These are phyloP conservation scores for Caenorhabditis zanzibari DNA, from an alignment of 2,888 invertebrate species.

Conservation along the genomic window DNA sequence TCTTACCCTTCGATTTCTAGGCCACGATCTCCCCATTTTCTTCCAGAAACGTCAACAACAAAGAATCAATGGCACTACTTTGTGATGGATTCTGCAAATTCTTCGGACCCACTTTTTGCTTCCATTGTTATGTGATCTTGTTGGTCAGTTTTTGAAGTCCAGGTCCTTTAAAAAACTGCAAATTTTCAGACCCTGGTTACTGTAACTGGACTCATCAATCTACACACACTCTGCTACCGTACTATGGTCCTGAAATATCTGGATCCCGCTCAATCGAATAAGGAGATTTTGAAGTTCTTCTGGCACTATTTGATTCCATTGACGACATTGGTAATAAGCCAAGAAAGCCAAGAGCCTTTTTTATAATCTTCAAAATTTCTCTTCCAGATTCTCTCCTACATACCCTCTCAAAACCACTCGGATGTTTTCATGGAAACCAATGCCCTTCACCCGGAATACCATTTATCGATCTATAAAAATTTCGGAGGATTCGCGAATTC, in stretches of 20 bases:
- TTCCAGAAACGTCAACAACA: slow-evolving; percentile 51
- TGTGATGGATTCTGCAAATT: slow-evolving; percentile 48
- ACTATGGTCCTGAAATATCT: slow-evolving; percentile 24
- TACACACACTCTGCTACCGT: slow-evolving; percentile 42
- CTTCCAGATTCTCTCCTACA: slow-evolving; percentile 21
- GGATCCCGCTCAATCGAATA: not conserved
- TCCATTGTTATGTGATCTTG: slow-evolving; percentile 30
- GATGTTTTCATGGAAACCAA: slow-evolving; percentile 38
- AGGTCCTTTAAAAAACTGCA: not conserved
- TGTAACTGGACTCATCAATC: slow-evolving; percentile 31
- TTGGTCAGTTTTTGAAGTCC: slow-evolving; percentile 18
- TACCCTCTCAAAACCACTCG: slow-evolving; percentile 16
- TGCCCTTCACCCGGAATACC: slow-evolving; percentile 26
- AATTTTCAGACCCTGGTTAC: slow-evolving; percentile 19
- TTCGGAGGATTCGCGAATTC: slow-evolving; percentile 48
- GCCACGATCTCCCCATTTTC: not conserved
- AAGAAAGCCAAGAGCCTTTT: too few species aligned
- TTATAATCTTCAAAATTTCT: too few species aligned
- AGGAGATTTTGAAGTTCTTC: not conserved
- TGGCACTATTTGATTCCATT: slow-evolving; percentile 24
- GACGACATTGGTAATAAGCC: not conserved
- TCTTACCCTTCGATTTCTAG: not conserved
- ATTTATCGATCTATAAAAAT: slow-evolving; percentile 32
- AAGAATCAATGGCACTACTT: slow-evolving; percentile 38
- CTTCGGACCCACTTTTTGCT: slow-evolving; percentile 27